Evolutionary conservation across 2,113 vertebrate species (phyloP).

Genomic region (Sebastes fasciatus): DNA sequence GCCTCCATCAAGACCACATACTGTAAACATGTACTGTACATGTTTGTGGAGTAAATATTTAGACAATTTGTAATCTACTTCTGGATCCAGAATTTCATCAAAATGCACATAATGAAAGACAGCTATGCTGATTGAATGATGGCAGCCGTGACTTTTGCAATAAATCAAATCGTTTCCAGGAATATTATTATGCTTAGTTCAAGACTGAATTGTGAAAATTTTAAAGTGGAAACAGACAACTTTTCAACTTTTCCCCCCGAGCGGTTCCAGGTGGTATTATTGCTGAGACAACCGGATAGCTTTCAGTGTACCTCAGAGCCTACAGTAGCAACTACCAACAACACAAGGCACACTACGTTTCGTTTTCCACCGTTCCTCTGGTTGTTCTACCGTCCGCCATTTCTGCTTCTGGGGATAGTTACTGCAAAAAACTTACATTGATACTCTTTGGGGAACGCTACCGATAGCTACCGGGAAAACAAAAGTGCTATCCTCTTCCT

Average conservation of each 20-base stretch:
- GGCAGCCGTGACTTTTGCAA: background rate
- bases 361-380: background rate
- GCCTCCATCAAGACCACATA: background rate
- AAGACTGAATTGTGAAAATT: background rate
- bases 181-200: background rate
- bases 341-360: background rate
- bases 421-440: background rate
- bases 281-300: too few relatives aligned
- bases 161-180: background rate
- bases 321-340: too few relatives aligned
- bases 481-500: too few relatives aligned
- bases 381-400: background rate
- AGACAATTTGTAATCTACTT: background rate
- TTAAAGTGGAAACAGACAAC: too few relatives aligned
- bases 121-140: background rate
- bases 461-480: too few relatives aligned
- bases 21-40: background rate
- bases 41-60: background rate
- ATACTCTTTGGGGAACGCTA: too few relatives aligned
- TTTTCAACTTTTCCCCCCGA: too few relatives aligned
- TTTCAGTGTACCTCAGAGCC: too few relatives aligned
- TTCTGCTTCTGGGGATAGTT: background rate
- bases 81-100: background rate
- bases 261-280: too few relatives aligned
- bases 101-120: slow-evolving; percentile 12